Conservation (phyloP, 2,888 invertebrate genomes). For the Phaedon cochleariae region DNA sequence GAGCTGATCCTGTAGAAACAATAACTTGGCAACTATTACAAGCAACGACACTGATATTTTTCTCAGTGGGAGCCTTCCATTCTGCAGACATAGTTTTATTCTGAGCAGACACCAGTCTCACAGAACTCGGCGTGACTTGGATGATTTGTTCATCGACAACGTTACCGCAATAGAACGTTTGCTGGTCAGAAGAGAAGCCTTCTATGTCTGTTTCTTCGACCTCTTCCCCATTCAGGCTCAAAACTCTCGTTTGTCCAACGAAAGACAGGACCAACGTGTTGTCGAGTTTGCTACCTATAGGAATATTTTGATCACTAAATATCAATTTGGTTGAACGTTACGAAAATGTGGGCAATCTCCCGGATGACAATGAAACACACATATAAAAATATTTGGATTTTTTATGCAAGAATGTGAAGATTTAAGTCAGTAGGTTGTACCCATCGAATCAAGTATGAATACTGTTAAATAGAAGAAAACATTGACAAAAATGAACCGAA, state of each 20-base stretch:
- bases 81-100: slow-evolving; percentile 73
- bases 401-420: too few relatives aligned
- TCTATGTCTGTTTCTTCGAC: slow-evolving; percentile 96
- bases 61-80: slow-evolving; percentile 76
- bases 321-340: too few relatives aligned
- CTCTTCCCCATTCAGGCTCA: slow-evolving; percentile 92
- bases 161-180: slow-evolving; percentile 95
- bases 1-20: slow-evolving; percentile 86
- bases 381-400: too few relatives aligned
- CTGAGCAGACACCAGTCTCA: slow-evolving; percentile 75
- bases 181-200: slow-evolving; percentile 90
- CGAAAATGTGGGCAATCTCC: too few relatives aligned
- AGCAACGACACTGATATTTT: slow-evolving; percentile 88
- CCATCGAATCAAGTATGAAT: too few relatives aligned
- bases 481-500: too few relatives aligned
- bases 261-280: slow-evolving; percentile 94
- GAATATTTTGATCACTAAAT: slow-evolving; percentile 5
- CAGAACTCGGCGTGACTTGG: slow-evolving; percentile 71
- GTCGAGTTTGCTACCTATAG: slow-evolving; percentile 64
- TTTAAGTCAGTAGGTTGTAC: too few relatives aligned
- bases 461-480: too few relatives aligned
- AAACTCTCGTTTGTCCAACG: slow-evolving; percentile 94
- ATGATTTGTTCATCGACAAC: slow-evolving; percentile 82
- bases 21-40: slow-evolving; percentile 81
- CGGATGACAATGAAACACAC: too few relatives aligned